Evolutionary conservation across 2,888 invertebrate species (phyloP).

Genomic region (Eilema griseolum): DNA sequence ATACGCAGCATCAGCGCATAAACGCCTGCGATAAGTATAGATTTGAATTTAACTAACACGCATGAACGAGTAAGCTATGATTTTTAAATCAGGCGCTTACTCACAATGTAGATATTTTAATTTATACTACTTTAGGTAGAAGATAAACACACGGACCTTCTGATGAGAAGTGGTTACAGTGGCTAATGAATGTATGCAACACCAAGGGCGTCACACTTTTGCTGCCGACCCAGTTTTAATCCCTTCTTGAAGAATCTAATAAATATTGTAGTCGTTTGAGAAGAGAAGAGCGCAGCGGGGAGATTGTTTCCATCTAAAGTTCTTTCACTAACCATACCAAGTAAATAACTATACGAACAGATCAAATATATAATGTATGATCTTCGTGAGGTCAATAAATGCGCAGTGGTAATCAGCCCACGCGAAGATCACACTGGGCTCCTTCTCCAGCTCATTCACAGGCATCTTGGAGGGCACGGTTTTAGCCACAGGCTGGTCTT

Average conservation of each 20-base stretch:
- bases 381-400: conserved; percentile 68
- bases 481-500: conserved; percentile 32
- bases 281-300: no score
- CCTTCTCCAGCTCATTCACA: not conserved
- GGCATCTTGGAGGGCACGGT: not conserved
- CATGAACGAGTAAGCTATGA: not conserved
- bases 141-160: no score
- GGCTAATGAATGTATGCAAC: no score
- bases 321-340: no score
- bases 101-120: not conserved
- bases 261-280: no score
- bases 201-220: no score
- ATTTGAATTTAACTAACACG: not conserved
- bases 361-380: conserved; percentile 82
- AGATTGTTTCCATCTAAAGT: no score
- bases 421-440: conserved; percentile 56
- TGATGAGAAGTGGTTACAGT: no score
- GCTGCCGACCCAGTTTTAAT: no score
- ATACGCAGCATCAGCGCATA: not conserved
- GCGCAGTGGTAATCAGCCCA: conserved; percentile 67
- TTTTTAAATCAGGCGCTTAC: not conserved
- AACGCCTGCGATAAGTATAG: not conserved
- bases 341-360: conserved; percentile 63
- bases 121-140: no score
- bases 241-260: no score